Conservation (phyloP, 2,113 vertebrate genomes). For the Zingel zingel region DNA sequence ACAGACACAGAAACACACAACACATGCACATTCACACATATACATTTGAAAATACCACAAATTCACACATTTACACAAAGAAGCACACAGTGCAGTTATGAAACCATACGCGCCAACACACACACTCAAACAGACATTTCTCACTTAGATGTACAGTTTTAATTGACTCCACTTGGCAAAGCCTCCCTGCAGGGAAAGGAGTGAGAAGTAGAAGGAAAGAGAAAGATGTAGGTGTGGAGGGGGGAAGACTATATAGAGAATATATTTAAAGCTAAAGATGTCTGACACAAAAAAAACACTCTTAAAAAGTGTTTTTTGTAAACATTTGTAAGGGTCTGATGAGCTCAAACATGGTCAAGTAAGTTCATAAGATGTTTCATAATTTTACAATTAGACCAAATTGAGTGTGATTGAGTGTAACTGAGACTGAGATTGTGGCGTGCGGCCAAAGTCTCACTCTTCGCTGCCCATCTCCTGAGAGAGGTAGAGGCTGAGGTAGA, state of each 20-base stretch:
- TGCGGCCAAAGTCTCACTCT: constrained; percentile 58
- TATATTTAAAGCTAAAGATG: constrained; percentile 53
- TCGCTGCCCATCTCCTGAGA: constrained; percentile 58
- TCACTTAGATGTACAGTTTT: constrained; percentile 81
- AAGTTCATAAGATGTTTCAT: constrained; percentile 51
- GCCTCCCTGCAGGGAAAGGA: constrained; percentile 66
- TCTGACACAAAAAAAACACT: constrained; percentile 7
- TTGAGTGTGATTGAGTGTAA: constrained; percentile 60
- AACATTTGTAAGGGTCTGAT: constrained; percentile 20
- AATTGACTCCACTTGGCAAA: constrained; percentile 83
- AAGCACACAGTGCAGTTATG: constrained; percentile 54
- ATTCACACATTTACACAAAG: constrained; percentile 73
- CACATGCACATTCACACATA: constrained; percentile 44
- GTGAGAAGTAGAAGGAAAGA: constrained; percentile 64
- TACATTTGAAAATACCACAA: constrained; percentile 64
- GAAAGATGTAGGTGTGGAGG: constrained; percentile 43
- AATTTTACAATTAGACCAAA: constrained; percentile 64
- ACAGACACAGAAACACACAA: constrained; percentile 42
- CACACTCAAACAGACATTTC: constrained; percentile 61
- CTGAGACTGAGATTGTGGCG: constrained; percentile 64
- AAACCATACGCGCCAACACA: constrained; percentile 45
- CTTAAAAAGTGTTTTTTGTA: constrained; percentile 23
- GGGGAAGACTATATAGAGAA: too few relatives aligned
- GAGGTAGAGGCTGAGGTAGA: constrained; percentile 62
- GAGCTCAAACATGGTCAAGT: constrained; percentile 20